phyloP scores from a whole-genome alignment of 2,113 vertebrate species.

The Ibidorhyncha struthersii region DNA sequence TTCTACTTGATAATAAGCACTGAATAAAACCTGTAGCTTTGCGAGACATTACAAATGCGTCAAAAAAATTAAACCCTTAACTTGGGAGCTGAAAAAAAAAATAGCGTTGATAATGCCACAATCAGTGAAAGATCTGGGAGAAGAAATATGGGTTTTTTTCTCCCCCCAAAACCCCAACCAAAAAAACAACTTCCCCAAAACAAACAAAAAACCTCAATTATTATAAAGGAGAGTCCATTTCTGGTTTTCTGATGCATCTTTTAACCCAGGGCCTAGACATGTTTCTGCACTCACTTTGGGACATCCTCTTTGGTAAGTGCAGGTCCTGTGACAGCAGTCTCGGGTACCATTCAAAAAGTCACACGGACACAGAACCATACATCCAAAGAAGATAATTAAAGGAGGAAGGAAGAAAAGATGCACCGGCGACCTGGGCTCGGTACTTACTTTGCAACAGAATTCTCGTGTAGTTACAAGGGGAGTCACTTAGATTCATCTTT shows the following conservation, averaged over 20 bases:
- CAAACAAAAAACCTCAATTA: not conserved
- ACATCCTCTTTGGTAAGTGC: not conserved
- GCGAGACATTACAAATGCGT: not conserved
- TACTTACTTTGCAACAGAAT: not conserved
- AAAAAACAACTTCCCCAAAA: not conserved
- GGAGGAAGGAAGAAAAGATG: not conserved
- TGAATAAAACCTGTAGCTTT: not conserved
- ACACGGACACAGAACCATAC: accelerated
- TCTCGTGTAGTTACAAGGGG: not conserved
- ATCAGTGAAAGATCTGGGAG: not conserved
- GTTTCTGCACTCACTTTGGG: not conserved
- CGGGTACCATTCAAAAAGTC: not conserved
- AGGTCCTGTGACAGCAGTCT: not conserved
- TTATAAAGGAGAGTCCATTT: not conserved
- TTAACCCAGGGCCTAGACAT: not conserved
- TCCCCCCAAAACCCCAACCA: not conserved
- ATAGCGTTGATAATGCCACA: not conserved
- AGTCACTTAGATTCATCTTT: not conserved
- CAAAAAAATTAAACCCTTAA: not conserved
- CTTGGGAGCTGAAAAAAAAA: not conserved
- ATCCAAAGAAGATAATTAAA: not conserved
- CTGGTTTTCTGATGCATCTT: not conserved
- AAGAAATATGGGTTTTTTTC: not conserved
- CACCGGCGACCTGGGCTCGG: not conserved
- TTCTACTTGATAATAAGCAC: not conserved